A percentile compares a stretch with the other conserved stretches of the same genome.
phyloP scores from a whole-genome alignment of 2,888 invertebrate genomes.

The Strigamia transsilvanica region DNA sequence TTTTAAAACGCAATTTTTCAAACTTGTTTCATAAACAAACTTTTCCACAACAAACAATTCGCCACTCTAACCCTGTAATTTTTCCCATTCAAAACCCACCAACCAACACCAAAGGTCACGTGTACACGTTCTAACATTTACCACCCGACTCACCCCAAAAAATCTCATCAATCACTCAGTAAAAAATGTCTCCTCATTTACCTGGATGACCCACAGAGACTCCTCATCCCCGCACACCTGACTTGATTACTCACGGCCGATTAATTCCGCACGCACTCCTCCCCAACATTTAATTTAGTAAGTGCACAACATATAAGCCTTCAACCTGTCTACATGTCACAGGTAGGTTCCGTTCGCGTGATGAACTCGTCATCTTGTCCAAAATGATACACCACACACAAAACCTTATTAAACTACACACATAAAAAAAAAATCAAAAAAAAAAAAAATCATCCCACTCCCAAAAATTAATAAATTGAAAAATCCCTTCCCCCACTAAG shows the following conservation, averaged over 20 bases:
- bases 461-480: slow-evolving; percentile 9
- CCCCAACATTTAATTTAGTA: slow-evolving; percentile 27
- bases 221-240: background rate
- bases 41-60: background rate
- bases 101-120: background rate
- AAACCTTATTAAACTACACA: slow-evolving; percentile 1
- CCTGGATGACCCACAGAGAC: slow-evolving; percentile 27
- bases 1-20: too few relatives aligned
- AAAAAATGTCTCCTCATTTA: slow-evolving; percentile 35
- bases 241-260: slow-evolving; percentile 18
- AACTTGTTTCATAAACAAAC: too few relatives aligned
- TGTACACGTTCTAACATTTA: background rate
- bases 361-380: slow-evolving; percentile 18
- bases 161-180: slow-evolving; percentile 6
- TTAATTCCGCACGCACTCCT: slow-evolving; percentile 38
- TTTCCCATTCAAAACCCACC: background rate
- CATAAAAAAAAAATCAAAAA: background rate
- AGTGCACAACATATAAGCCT: slow-evolving; percentile 12
- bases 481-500: background rate
- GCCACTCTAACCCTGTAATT: background rate
- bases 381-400: slow-evolving; percentile 24
- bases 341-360: slow-evolving; percentile 17
- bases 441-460: background rate
- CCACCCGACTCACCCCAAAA: background rate
- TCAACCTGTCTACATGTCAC: slow-evolving; percentile 37